phyloP scores from a whole-genome alignment of 2,113 vertebrate species.

The Hymenochirus boettgeri region DNA sequence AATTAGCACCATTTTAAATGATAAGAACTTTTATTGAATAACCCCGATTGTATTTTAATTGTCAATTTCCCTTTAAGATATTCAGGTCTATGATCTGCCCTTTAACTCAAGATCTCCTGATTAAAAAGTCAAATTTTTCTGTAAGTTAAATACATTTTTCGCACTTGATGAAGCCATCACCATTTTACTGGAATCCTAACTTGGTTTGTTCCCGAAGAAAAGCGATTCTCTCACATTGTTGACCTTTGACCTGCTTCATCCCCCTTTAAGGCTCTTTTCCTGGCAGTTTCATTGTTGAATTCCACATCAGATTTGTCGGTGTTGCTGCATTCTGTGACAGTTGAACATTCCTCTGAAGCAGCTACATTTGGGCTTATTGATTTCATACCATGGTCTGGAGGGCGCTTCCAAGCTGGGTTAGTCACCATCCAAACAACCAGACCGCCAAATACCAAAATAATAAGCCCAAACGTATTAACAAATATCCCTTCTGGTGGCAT shows the following conservation, averaged over 20 bases:
- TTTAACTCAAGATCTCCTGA: no score
- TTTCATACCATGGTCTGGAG: conserved; percentile 59
- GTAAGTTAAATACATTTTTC: no score
- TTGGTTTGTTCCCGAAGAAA: no score
- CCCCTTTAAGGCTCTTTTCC: conserved; percentile 66
- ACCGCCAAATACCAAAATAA: conserved; percentile 76
- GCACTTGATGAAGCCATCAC: not conserved
- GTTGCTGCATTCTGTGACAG: conserved; percentile 46
- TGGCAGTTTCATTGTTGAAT: conserved; percentile 58
- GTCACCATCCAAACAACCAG: conserved; percentile 85
- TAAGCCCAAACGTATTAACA: conserved; percentile 78
- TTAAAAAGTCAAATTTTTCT: no score
- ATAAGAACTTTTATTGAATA: no score
- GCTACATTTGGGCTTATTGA: conserved; percentile 46
- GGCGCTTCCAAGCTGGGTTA: conserved; percentile 83
- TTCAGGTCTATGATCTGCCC: no score
- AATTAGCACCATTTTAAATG: no score
- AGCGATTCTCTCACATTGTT: conserved; percentile 68
- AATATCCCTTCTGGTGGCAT: conserved; percentile 82
- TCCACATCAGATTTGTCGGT: conserved; percentile 56
- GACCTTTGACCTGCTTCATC: conserved; percentile 68
- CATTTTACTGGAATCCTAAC: no score
- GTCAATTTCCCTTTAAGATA: no score
- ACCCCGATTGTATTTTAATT: no score
- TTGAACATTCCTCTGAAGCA: conserved; percentile 40